Conservation (phyloP, 2,113 vertebrate species). For the Chroicocephalus ridibundus region DNA sequence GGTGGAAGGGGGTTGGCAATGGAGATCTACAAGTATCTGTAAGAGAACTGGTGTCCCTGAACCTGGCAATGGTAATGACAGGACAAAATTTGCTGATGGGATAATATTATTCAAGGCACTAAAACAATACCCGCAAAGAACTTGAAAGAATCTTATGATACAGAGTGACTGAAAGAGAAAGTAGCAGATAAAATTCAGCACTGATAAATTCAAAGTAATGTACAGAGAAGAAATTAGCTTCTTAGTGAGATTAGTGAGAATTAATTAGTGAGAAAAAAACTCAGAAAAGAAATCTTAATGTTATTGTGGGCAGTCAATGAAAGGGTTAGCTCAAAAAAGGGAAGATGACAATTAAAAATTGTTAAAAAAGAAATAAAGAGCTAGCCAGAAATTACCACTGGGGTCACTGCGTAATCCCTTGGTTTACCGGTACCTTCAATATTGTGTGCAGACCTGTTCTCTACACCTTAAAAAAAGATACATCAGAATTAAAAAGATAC, state of each 20-base stretch:
- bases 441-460: background rate
- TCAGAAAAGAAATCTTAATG: background rate
- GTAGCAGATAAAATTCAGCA: background rate
- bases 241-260: no score
- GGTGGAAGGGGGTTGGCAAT: background rate
- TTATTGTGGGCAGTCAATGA: background rate
- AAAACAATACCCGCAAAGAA: background rate
- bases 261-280: no score
- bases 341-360: background rate
- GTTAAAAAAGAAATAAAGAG: background rate
- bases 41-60: background rate
- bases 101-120: background rate
- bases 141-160: background rate
- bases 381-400: background rate
- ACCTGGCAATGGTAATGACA: background rate
- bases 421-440: background rate
- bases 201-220: background rate
- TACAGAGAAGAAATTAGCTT: background rate
- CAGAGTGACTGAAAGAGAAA: background rate
- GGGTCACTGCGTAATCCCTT: background rate
- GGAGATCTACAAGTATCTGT: background rate
- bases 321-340: background rate
- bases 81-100: background rate
- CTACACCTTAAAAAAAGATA: background rate
- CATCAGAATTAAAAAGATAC: background rate